Evolutionary conservation across 2,888 invertebrate species (phyloP), one percentile per base, ranked within the genome.

Genomic region (Eupithecia subfuscata): DNA sequence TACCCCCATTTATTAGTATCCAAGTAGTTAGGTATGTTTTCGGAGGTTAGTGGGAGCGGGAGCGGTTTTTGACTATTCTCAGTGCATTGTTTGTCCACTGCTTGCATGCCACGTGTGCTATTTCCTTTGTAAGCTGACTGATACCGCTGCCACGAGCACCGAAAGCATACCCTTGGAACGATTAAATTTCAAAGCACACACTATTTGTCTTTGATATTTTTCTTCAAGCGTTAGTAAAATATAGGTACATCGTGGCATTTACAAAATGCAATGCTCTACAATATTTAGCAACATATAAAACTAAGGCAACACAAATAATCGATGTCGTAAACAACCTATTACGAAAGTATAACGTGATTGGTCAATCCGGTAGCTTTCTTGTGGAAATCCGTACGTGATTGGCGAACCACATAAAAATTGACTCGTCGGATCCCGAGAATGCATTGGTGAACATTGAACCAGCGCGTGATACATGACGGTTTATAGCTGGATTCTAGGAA

Each of bases 401-500:
- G 67, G 63, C 48, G 48, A 40, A 71, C 73, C 73, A 69, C 70
- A 71, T 71, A 73, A 75, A 75, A 72, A 43, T 60, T 69, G 71
- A 77, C 71, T 74, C 69, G 18, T 12, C 69, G 64, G 70, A 72
- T 67, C 73, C 16, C 68, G 43, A 71, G 75, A 52, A 73, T 75
- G 71, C 67, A 72, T 71, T 74, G 74, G 68, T 71, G 75, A 74
- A 67, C 18, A 52, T 45, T 25, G 40, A 72, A 72, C 72, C 45
- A 30, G 64, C 60, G 45, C 75, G 78, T 77, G 74, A 81, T 80
- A 79, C 77, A 81, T 80, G 77, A 81, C 75, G 73, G 80, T 75
- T 80, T 79, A 80, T 78, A 76, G 78, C 75, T 72, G 45, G 78
- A 75, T 69, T 64, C 69, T 25, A 43, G 8, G n/a, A 40, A 40